Conservation (phyloP, 1,140 invertebrate genomes). For the Penaeus indicus region DNA sequence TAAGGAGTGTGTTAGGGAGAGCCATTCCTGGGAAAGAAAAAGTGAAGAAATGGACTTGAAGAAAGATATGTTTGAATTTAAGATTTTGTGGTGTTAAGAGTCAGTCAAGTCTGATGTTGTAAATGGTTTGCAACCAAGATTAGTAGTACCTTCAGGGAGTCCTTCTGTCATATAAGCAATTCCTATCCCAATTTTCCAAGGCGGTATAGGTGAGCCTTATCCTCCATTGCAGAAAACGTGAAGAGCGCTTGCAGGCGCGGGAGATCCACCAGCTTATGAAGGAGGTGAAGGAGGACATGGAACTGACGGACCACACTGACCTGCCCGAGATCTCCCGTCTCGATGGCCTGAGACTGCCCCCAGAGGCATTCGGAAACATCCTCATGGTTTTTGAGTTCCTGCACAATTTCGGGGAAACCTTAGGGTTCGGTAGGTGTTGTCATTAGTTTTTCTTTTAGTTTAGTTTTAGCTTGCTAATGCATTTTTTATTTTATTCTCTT, state of each 20-base stretch:
- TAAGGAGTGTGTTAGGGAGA: too few species aligned
- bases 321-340: conserved; percentile 85
- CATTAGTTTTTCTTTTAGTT: not conserved
- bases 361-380: conserved; percentile 90
- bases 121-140: too few species aligned
- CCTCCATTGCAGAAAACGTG: conserved; percentile 68
- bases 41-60: too few species aligned
- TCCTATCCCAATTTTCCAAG: too few species aligned
- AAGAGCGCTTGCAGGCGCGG: conserved; percentile 85
- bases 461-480: not conserved
- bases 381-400: conserved; percentile 96
- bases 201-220: not conserved
- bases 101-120: too few species aligned
- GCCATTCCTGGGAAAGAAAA: too few species aligned
- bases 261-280: conserved; percentile 87
- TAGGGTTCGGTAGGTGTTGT: conserved; percentile 84
- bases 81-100: too few species aligned
- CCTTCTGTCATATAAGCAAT: too few species aligned
- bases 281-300: conserved; percentile 89
- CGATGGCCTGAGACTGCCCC: conserved; percentile 83
- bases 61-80: too few species aligned
- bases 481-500: not conserved
- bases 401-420: conserved; percentile 93
- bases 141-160: too few species aligned
- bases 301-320: conserved; percentile 79